Percentiles rank a stretch among this genome's conserved stretches.
phyloP scores from a whole-genome alignment of 2,888 invertebrate species.

The Pheosia gnoma region DNA sequence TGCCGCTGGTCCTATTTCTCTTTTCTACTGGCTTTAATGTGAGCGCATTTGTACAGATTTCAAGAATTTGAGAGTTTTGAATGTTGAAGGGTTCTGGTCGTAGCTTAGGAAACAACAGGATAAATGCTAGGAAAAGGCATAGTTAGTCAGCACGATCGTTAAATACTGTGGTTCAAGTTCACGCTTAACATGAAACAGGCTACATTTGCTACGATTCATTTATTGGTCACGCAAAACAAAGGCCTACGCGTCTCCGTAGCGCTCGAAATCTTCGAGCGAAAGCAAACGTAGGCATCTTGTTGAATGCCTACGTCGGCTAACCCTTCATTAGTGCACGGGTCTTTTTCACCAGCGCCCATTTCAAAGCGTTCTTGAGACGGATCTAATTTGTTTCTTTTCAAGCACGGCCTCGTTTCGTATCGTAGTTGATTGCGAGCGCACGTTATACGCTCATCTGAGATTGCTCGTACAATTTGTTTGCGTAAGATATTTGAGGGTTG shows the following conservation, averaged over 20 bases:
- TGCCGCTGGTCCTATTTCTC: background rate
- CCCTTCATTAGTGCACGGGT: slow-evolving; percentile 73
- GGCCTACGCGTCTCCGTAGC: slow-evolving; percentile 15
- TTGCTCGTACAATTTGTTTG: slow-evolving; percentile 64
- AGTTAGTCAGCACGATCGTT: too few species aligned
- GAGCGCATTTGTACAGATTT: background rate
- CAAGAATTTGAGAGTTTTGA: too few species aligned
- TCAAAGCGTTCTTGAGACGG: slow-evolving; percentile 75
- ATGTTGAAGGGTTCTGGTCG: too few species aligned
- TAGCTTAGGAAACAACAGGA: too few species aligned
- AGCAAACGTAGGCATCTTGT: slow-evolving; percentile 20
- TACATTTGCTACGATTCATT: background rate
- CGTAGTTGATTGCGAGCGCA: slow-evolving; percentile 63
- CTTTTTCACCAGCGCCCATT: slow-evolving; percentile 63
- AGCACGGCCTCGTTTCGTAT: slow-evolving; percentile 63
- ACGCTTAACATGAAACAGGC: too few species aligned
- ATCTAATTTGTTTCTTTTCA: slow-evolving; percentile 82
- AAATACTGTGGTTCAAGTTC: too few species aligned
- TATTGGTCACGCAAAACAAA: background rate
- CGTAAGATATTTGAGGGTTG: slow-evolving; percentile 48
- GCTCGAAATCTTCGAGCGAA: slow-evolving; percentile 23
- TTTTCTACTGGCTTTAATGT: background rate
- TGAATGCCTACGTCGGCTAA: slow-evolving; percentile 48
- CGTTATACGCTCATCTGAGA: slow-evolving; percentile 63
- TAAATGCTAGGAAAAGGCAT: too few species aligned